Conservation (phyloP, 2,113 vertebrate genomes). For the Piaya cayana region DNA sequence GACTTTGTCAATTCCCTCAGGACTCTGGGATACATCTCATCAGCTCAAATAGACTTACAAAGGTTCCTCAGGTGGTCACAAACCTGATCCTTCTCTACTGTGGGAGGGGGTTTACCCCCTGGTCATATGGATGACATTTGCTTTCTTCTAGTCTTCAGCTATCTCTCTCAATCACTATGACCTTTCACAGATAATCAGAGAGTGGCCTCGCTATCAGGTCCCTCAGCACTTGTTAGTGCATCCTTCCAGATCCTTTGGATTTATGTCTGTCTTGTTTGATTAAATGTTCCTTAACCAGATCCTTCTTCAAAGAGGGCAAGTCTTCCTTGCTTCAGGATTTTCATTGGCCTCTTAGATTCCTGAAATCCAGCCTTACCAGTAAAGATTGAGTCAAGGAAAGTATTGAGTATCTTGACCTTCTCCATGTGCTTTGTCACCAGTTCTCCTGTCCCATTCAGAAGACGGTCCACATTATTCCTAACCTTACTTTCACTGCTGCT, state of each 20-base stretch:
- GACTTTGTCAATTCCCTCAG: too few relatives aligned
- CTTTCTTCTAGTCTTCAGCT: not conserved
- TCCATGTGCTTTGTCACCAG: not conserved
- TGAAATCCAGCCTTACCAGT: not conserved
- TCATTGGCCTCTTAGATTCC: not conserved
- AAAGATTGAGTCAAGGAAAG: not conserved
- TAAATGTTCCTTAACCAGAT: not conserved
- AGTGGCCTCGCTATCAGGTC: not conserved
- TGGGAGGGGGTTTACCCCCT: too few relatives aligned
- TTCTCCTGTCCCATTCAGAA: too few relatives aligned
- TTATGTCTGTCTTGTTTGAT: not conserved
- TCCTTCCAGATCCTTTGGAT: not conserved
- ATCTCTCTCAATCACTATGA: not conserved
- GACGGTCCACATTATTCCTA: not conserved
- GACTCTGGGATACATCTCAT: too few relatives aligned
- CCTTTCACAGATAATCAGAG: not conserved
- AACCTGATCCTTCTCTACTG: too few relatives aligned
- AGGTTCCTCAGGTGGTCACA: too few relatives aligned
- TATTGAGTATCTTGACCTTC: not conserved
- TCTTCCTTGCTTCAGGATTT: not conserved
- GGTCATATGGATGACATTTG: not conserved
- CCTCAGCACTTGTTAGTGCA: not conserved
- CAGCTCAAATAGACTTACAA: too few relatives aligned
- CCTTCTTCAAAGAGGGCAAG: not conserved
- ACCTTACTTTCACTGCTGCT: not conserved